phyloP scores from a whole-genome alignment of 2,797 vertebrate genomes.

The Urosaurus nigricauda region DNA sequence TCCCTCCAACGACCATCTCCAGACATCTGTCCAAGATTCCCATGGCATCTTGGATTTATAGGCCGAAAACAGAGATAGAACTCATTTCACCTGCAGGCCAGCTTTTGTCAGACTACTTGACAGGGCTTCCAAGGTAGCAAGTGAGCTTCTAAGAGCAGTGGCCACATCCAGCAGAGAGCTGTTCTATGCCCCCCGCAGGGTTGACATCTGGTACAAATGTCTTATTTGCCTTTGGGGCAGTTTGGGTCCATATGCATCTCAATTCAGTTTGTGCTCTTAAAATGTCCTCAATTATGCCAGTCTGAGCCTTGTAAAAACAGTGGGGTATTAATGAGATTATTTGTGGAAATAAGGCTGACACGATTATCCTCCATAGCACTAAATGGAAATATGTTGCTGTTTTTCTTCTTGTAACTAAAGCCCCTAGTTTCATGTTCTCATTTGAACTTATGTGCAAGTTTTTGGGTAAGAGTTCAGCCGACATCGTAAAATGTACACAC shows the following conservation, averaged over 20 bases:
- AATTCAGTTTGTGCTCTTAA: conserved; percentile 51
- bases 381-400: conserved; percentile 24
- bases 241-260: conserved; percentile 37
- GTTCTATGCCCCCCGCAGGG: conserved; percentile 14
- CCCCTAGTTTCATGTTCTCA: background rate
- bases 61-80: background rate
- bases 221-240: conserved; percentile 36
- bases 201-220: conserved; percentile 45
- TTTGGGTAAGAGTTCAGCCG: background rate
- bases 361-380: conserved; percentile 22
- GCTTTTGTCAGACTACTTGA: conserved; percentile 15
- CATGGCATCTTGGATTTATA: background rate
- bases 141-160: conserved; percentile 21
- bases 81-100: conserved; percentile 20
- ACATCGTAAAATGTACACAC: background rate
- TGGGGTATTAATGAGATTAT: conserved; percentile 44
- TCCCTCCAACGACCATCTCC: background rate
- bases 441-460: background rate
- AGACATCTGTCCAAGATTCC: background rate
- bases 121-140: background rate
- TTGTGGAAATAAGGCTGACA: conserved; percentile 31
- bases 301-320: conserved; percentile 43
- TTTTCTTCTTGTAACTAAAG: conserved; percentile 26
- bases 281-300: conserved; percentile 42
- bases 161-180: conserved; percentile 28